Conservation (phyloP, 2,113 vertebrate species). For the Thamnaconus septentrionalis region DNA sequence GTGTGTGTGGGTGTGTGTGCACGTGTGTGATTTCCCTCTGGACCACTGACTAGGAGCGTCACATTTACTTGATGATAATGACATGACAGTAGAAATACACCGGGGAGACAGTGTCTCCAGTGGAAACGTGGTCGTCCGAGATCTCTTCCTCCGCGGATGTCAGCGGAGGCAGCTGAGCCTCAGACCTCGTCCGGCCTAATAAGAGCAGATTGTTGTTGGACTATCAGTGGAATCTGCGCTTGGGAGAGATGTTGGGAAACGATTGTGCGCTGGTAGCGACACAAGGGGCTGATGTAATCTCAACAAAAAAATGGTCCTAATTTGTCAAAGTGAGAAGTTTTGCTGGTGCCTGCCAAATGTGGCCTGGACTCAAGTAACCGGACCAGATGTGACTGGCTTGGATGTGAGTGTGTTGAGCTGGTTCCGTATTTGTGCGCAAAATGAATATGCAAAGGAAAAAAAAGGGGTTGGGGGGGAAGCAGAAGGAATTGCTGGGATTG, state of each 20-base stretch:
- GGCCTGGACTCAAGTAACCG: constrained; percentile 37
- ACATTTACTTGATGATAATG: no score
- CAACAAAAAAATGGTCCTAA: constrained; percentile 66
- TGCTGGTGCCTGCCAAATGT: constrained; percentile 52
- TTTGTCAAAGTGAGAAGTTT: constrained; percentile 69
- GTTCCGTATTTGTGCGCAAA: constrained; percentile 1
- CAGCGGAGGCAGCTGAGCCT: background rate
- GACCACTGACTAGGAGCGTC: constrained; percentile 21
- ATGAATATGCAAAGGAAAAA: no score
- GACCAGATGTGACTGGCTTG: constrained; percentile 61
- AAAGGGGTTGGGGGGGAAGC: no score
- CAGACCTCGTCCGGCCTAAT: no score
- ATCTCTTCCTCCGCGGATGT: background rate
- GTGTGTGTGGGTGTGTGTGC: constrained; percentile 21
- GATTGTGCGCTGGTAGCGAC: constrained; percentile 52
- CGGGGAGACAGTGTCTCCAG: constrained; percentile 28
- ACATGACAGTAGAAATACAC: constrained; percentile 48
- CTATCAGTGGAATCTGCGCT: background rate
- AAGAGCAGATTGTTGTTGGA: background rate
- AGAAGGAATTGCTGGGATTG: constrained; percentile 2
- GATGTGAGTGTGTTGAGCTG: constrained; percentile 5
- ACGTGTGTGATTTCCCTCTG: constrained; percentile 33
- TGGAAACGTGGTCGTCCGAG: constrained; percentile 4
- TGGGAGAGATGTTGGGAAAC: constrained; percentile 28
- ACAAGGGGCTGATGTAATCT: constrained; percentile 70